Base-by-base conservation (phyloP, 1,140 invertebrate genomes). In the Cyphomyrmex costatus region DNA sequence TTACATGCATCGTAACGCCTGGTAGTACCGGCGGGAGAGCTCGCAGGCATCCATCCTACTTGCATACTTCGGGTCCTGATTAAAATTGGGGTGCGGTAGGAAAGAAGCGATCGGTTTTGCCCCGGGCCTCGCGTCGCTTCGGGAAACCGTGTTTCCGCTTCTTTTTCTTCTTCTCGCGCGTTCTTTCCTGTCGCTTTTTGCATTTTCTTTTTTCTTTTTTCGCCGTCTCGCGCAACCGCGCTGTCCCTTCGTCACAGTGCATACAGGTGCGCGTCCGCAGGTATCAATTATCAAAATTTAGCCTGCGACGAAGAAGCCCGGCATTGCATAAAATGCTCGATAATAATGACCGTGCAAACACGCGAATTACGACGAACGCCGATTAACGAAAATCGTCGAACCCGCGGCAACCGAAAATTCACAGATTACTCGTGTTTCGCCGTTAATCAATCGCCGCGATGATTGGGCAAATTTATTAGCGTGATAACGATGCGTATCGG, bases 1-100 rank as follows among this genome's bases (percentile, higher is more conserved):
- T 95, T 95, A 95, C 95, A 94, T 95, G 94, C 94, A 94, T 94
- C 94, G 94, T 95, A 95, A 94, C 94, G 94, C 93, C 90, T 91
- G 92, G 92, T 92, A 93, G 92, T 94, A 91, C 83, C 89, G 90
- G 80, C 90, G 91, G 92, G 92, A 94, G 92, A 93, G 94, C 92
- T 93, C 86, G 92, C 87, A 93, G 93, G 93, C 94, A 94, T 95
- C 91, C 93, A 94, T 94, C 93, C 93, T 89, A 91, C 93, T 94
- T 94, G 93, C 93, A 94, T 94, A 94, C 94, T 94, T 93, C 91
- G 92, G 90, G 88, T 94, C 92, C 94, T 95, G 95, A 95, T 95
- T 95, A 95, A 95, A 95, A 95, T 95, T 95, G 94, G 95, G 95
- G 95, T 95, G 95, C 93, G 93, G 91, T 91, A 86, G 89, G 73